Base-by-base conservation (phyloP, 1,140 invertebrate genomes). In the Apis mellifera region DNA sequence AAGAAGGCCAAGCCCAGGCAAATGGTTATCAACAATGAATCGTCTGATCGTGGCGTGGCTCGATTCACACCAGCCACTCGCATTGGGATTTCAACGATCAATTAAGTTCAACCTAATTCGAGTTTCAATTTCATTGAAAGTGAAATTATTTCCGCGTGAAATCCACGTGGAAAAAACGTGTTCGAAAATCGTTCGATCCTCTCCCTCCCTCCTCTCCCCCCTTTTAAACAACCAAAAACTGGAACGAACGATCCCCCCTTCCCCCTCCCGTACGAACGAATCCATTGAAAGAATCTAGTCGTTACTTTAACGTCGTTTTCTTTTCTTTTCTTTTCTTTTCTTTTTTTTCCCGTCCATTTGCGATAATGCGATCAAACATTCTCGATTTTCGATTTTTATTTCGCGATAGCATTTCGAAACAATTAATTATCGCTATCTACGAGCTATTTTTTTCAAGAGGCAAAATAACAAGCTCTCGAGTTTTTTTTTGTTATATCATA, bases 11-110 rank as follows among this genome's bases (percentile, higher is more conserved):
- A 86, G 93, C 86, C 72, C 92, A 92, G 78, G 73, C 86, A 68
- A 94, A 93, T 82, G 92, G 93, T 82, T 94, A 93, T 75, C 94
- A 94, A 80, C 93, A 93, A 90, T 94, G 89, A 94, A 79, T 60
- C 59, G 59, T 55, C 32, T 3, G 32, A 21, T 80, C 59, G n/a
- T 50, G 54, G 12, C 77, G 23, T 64, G 70, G 55, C 52, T 54
- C 60, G 42, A 23, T 60, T 60, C n/a, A 23, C 60, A 23, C 11
- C 21, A 23, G 5, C 21, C 68, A 62, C 42, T 26, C 73, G 59
- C 21, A 64, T n/a, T 70, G 84, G 70, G 66, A 42, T 42, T 78
- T 59, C 19, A 48, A 65, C 68, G 52, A 64, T 77, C 77, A 42
- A n/a, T 42, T 7, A 42, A 42, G 65, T 65, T 57, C 64, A 70